Evolutionary conservation across 2,797 vertebrate species (phyloP).

Genomic region (Hoplostethus atlanticus): DNA sequence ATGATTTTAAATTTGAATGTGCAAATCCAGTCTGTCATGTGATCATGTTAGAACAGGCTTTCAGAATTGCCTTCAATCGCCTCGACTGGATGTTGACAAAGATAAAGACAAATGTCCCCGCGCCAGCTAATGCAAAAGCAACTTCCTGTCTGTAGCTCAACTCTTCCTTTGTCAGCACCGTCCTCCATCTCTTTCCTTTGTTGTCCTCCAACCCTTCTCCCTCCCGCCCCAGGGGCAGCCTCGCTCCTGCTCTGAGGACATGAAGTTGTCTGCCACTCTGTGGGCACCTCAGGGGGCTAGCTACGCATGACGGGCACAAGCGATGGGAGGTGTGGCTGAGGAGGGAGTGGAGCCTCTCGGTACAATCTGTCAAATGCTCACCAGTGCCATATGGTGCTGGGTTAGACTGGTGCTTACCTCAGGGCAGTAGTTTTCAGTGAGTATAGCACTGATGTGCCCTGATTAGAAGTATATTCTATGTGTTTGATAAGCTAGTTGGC

Average conservation of each 20-base stretch:
- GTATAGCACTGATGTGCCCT: conserved; percentile 1
- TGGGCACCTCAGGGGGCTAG: conserved; percentile 33
- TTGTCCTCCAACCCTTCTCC: conserved; percentile 5
- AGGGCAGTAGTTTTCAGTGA: conserved; percentile 6
- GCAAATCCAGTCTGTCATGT: background rate
- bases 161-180: background rate
- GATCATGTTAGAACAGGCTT: background rate
- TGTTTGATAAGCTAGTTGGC: background rate
- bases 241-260: conserved; percentile 48
- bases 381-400: conserved; percentile 30
- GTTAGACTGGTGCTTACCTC: conserved; percentile 25
- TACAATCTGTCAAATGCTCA: conserved; percentile 47
- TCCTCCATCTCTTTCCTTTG: conserved; percentile 38
- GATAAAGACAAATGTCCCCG: background rate
- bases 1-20: background rate
- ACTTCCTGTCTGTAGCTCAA: background rate
- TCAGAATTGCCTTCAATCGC: background rate
- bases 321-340: conserved; percentile 21
- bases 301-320: conserved; percentile 22
- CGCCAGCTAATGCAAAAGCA: background rate
- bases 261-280: conserved; percentile 1
- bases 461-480: background rate
- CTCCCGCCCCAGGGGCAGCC: conserved; percentile 34
- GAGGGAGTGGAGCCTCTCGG: conserved; percentile 10
- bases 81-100: background rate